phyloP scores from a whole-genome alignment of 2,888 invertebrate genomes.

The Biston stratarius region DNA sequence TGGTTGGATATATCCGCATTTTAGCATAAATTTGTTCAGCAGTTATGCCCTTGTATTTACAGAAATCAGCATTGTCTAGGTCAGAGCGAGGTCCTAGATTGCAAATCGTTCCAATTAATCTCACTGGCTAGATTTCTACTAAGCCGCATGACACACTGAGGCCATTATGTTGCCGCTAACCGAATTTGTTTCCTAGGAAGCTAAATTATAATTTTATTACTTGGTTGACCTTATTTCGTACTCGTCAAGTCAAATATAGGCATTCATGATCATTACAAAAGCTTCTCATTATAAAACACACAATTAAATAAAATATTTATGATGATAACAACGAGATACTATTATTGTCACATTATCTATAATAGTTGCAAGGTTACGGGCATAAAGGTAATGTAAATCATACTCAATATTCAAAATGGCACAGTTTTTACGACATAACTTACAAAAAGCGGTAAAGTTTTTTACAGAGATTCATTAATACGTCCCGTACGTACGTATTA shows the following conservation, averaged over 20 bases:
- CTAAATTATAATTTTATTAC: slow-evolving; percentile 27
- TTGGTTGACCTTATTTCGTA: slow-evolving; percentile 28
- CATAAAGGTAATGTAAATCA: neutral
- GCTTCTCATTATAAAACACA: slow-evolving; percentile 1
- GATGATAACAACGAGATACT: neutral
- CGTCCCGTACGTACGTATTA: too few relatives aligned
- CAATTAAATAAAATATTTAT: slow-evolving; percentile 5
- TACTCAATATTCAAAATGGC: slow-evolving; percentile 24
- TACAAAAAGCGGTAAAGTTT: neutral
- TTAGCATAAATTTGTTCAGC: slow-evolving; percentile 19
- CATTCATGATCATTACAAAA: slow-evolving; percentile 4
- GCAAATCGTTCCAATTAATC: slow-evolving; percentile 18
- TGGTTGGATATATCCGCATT: slow-evolving; percentile 20
- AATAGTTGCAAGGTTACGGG: slow-evolving; percentile 7
- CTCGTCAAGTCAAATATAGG: slow-evolving; percentile 9
- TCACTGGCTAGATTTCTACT: slow-evolving; percentile 13
- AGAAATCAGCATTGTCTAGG: slow-evolving; percentile 27
- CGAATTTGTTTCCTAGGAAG: slow-evolving; percentile 32
- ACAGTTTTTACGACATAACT: slow-evolving; percentile 1
- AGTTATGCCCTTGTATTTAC: slow-evolving; percentile 14
- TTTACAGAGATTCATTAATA: neutral
- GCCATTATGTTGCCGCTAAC: slow-evolving; percentile 14
- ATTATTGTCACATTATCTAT: slow-evolving; percentile 4
- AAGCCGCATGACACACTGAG: slow-evolving; percentile 16
- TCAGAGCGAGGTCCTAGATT: slow-evolving; percentile 27